These are phyloP conservation scores for Drosophila tanythrix DNA, from an alignment of 2,888 invertebrate species.

Conservation along the genomic window DNA sequence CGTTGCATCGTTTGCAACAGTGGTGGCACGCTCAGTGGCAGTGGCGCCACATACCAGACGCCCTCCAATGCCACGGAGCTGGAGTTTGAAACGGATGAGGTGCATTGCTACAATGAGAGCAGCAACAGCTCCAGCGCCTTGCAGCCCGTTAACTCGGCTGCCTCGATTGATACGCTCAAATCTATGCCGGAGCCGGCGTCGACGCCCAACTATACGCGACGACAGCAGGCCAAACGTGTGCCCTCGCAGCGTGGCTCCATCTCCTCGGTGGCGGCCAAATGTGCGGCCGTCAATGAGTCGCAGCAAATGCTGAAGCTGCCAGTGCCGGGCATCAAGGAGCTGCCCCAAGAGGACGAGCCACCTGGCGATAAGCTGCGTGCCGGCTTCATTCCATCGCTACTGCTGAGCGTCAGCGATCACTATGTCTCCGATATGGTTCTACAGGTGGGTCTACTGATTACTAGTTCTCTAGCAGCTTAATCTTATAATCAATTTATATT, in stretches of 20 bases:
- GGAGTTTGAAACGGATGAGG: constrained; percentile 86
- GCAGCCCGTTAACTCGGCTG: constrained; percentile 74
- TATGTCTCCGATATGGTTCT: constrained; percentile 91
- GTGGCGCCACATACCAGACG: constrained; percentile 88
- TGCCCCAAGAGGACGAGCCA: constrained; percentile 80
- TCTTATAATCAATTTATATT: neutral
- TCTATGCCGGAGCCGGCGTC: constrained; percentile 62
- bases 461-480: neutral
- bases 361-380: constrained; percentile 80
- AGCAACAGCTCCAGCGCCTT: constrained; percentile 46
- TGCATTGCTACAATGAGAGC: constrained; percentile 68
- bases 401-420: constrained; percentile 88
- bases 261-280: constrained; percentile 81
- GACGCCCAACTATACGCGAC: constrained; percentile 50
- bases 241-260: constrained; percentile 76
- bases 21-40: constrained; percentile 81
- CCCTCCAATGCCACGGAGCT: constrained; percentile 92
- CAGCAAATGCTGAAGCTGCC: constrained; percentile 81
- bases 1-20: constrained; percentile 86
- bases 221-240: constrained; percentile 68
- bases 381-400: constrained; percentile 87
- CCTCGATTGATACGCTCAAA: constrained; percentile 81
- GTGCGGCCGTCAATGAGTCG: constrained; percentile 74
- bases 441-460: constrained; percentile 86
- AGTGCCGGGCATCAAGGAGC: constrained; percentile 85